Conservation (phyloP, 2,113 vertebrate species). For the Xiphophorus maculatus region DNA sequence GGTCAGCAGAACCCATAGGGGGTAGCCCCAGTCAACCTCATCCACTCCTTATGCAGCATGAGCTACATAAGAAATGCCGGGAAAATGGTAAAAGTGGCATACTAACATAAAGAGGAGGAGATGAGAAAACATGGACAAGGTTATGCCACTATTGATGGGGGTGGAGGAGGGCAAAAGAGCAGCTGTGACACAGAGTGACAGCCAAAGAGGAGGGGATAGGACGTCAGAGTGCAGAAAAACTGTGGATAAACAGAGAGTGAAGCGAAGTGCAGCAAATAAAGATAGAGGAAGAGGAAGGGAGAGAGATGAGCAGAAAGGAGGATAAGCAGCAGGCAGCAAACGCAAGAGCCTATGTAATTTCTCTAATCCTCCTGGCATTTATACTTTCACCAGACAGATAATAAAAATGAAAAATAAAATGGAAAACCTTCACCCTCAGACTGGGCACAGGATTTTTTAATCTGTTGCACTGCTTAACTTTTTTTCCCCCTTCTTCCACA, state of each 20-base stretch:
- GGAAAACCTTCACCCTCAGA: conserved; percentile 72
- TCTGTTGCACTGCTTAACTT: conserved; percentile 76
- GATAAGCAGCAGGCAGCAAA: conserved; percentile 78
- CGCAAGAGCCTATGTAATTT: conserved; percentile 82
- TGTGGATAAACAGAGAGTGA: conserved; percentile 46
- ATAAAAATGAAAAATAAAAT: conserved; percentile 85
- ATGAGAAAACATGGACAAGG: conserved; percentile 30
- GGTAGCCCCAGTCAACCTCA: conserved; percentile 48
- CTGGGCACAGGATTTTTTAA: conserved; percentile 70
- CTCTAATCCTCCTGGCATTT: conserved; percentile 86
- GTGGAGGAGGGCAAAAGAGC: conserved; percentile 21
- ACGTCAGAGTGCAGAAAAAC: conserved; percentile 30
- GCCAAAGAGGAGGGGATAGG: conserved; percentile 29
- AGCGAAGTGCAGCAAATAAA: conserved; percentile 23
- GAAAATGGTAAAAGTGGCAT: conserved; percentile 22
- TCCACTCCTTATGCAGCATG: conserved; percentile 32
- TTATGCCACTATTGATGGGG: conserved; percentile 14
- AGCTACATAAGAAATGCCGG: conserved; percentile 58
- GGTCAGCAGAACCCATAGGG: conserved; percentile 32
- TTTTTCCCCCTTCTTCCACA: conserved; percentile 24
- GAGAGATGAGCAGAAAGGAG: conserved; percentile 61
- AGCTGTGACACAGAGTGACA: conserved; percentile 28
- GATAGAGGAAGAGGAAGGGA: conserved; percentile 17
- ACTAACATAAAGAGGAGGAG: conserved; percentile 18
- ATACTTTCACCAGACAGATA: conserved; percentile 83